These are phyloP conservation scores for Amiota minor DNA, from an alignment of 2,888 invertebrate genomes.

Conservation along the genomic window DNA sequence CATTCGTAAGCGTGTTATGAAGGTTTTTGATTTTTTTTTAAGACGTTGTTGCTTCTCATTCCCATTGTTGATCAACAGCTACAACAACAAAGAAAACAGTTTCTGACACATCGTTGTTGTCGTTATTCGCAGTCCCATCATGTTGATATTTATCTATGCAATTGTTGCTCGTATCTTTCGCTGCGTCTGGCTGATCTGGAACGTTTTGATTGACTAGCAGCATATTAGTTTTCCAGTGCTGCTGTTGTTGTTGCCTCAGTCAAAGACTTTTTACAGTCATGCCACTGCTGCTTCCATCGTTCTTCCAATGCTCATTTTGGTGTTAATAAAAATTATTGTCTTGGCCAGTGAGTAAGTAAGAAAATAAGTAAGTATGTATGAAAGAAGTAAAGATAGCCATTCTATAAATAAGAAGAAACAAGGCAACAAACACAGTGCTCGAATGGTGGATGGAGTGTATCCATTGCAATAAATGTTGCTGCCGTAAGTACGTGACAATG, in stretches of 20 bases:
- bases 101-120: conserved; percentile 13
- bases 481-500: conserved; percentile 31
- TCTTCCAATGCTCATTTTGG: conserved; percentile 31
- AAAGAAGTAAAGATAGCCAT: not conserved
- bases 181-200: conserved; percentile 47
- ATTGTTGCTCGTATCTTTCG: conserved; percentile 20
- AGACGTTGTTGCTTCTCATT: not conserved
- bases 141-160: conserved; percentile 26
- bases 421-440: not conserved
- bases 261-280: not conserved
- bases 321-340: conserved; percentile 36
- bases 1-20: conserved; percentile 3
- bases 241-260: not conserved
- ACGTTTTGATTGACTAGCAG: conserved; percentile 52
- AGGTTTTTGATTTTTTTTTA: conserved; percentile 4
- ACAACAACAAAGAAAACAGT: not conserved
- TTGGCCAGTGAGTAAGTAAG: conserved; percentile 27
- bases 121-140: conserved; percentile 7
- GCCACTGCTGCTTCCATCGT: not conserved
- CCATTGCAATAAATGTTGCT: conserved; percentile 27
- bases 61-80: not conserved
- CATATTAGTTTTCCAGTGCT: conserved; percentile 22
- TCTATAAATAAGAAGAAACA: not conserved
- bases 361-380: not conserved
- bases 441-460: conserved; percentile 7